Conservation (phyloP, 2,797 vertebrate genomes). For the Melanotaenia nigrans region DNA sequence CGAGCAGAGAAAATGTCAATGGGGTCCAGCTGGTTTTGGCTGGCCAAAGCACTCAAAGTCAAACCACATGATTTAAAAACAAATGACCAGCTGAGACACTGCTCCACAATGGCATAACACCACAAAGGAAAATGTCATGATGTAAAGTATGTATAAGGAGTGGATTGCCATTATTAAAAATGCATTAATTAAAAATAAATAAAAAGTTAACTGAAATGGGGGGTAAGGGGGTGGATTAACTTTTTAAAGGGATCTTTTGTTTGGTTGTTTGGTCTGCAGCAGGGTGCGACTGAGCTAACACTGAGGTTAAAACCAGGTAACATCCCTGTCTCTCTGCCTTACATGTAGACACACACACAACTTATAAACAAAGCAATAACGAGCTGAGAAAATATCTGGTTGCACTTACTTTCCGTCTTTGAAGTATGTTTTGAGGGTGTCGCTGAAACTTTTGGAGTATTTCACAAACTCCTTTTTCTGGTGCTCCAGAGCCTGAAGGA, state of each 20-base stretch:
- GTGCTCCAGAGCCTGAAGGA: constrained; percentile 91
- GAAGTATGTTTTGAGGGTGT: constrained; percentile 99
- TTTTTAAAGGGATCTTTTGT: too few relatives aligned
- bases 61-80: neutral
- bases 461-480: constrained; percentile 99
- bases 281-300: too few relatives aligned
- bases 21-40: neutral
- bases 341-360: neutral
- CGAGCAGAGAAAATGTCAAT: neutral
- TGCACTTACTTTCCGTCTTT: constrained; percentile 98
- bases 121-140: neutral
- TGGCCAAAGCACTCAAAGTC: neutral
- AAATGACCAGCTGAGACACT: neutral
- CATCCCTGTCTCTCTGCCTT: neutral
- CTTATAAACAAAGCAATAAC: neutral
- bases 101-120: neutral
- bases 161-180: neutral
- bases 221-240: too few relatives aligned
- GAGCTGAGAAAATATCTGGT: neutral
- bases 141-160: neutral
- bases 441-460: constrained; percentile 99
- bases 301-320: neutral
- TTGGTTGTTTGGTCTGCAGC: too few relatives aligned
- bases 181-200: neutral
- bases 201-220: neutral